Base-by-base conservation (phyloP, 2,888 invertebrate genomes). In the Hetaerina titia region DNA sequence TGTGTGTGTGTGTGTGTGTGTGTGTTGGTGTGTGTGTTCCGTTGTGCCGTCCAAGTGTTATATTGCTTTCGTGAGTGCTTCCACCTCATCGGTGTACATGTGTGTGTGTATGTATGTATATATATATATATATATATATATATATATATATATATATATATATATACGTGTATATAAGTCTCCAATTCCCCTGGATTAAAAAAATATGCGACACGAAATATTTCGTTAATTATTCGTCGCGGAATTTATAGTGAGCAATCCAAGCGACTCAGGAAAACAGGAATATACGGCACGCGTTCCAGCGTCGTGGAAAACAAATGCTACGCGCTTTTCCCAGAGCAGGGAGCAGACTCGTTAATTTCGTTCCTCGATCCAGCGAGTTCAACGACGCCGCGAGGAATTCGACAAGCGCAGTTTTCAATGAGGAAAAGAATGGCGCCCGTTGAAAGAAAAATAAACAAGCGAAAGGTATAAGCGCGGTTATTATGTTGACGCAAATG, bases 311-410 rank as follows among this genome's bases (percentile, higher is more conserved):
- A n/a, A 81, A 81, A 81, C 81, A 81, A 31, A 81, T 81, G 81
- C 31, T 81, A 31, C 81, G 81, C 25, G 81, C 81, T 81, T 81
- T 74, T 19, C 69, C 22, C 22, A 31, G 11, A 4, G 69, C 25
- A 81, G 81, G 81, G 22, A 81, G 81, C 81, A 81, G 81, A 81
- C 81, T 81, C 81, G 81, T 81, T 81, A 81, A 81, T 81, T 81
- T 81, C 13, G 81, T 81, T 25, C 81, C 81, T 81, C 81, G 25
- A 81, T 81, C 81, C 81, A 81, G 25, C 15, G 81, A 81, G 81
- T 81, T 81, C 81, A 81, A 31, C 81, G 81, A 81, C 81, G 81
- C 81, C 81, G 81, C n/a, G 22, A 81, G 81, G 81, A 81, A 81
- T 81, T 81, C 31, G 81, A 81, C 81, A 81, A 31, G 81, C 81